Percentiles rank a stretch among this genome's conserved stretches.
Evolutionary conservation across 2,797 vertebrate species (phyloP).

Genomic region (Gouania willdenowi): DNA sequence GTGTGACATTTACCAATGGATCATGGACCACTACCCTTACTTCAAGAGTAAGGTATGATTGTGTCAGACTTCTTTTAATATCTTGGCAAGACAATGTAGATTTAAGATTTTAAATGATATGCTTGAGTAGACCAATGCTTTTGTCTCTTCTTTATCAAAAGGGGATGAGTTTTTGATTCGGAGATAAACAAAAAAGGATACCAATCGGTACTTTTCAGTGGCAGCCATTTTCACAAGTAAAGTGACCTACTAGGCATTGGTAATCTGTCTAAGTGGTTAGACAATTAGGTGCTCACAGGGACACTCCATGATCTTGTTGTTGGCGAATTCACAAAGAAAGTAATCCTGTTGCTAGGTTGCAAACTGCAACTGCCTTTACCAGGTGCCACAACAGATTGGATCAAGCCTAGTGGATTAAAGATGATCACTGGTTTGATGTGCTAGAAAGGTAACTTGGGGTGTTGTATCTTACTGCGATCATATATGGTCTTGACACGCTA

Average conservation of each 20-base stretch:
- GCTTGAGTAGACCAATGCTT: too few species aligned
- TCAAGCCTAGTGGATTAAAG: conserved; percentile 49
- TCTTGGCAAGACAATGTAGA: too few species aligned
- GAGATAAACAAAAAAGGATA: too few species aligned
- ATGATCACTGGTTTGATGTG: conserved; percentile 49
- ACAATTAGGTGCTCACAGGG: conserved; percentile 48
- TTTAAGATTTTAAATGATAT: too few species aligned
- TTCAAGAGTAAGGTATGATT: conserved; percentile 82
- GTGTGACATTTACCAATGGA: conserved; percentile 87
- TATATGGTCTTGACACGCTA: conserved; percentile 39
- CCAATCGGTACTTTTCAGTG: too few species aligned
- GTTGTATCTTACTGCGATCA: conserved; percentile 46
- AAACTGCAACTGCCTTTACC: conserved; percentile 53
- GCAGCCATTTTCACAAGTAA: conserved; percentile 33
- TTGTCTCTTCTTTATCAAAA: too few species aligned
- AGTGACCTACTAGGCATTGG: conserved; percentile 44
- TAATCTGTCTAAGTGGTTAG: conserved; percentile 58
- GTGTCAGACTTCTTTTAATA: not conserved
- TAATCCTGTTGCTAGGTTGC: conserved; percentile 70
- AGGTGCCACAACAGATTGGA: conserved; percentile 63
- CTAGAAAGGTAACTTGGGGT: conserved; percentile 55
- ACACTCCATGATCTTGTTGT: conserved; percentile 65
- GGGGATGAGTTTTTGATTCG: too few species aligned
- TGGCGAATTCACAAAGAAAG: conserved; percentile 62
- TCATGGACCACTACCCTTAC: conserved; percentile 84